Evolutionary conservation across 2,797 vertebrate species (phyloP).

Genomic region (Schizothorax lantsangensis): DNA sequence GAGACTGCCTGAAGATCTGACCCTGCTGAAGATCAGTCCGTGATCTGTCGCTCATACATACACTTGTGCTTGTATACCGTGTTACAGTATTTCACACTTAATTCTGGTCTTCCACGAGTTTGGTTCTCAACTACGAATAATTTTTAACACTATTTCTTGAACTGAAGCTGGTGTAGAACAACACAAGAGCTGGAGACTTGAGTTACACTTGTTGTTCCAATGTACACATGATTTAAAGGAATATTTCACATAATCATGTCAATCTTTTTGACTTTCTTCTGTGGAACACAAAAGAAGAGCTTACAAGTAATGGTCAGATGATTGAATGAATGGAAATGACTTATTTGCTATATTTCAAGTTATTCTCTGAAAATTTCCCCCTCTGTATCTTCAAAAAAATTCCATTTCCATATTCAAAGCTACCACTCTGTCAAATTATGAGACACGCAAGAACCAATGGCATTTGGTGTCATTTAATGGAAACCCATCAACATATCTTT

Average conservation of each 20-base stretch:
- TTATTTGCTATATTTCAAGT: not conserved
- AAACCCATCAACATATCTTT: not conserved
- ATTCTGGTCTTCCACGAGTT: conserved; percentile 18
- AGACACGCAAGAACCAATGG: not conserved
- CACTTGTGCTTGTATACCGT: not conserved
- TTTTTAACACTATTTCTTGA: not conserved
- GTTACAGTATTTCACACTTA: conserved; percentile 14
- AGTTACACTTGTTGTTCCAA: conserved; percentile 11
- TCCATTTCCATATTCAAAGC: not conserved
- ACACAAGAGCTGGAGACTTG: not conserved
- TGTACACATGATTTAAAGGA: not conserved
- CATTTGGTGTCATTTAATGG: not conserved
- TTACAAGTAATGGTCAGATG: not conserved
- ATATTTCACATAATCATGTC: not conserved
- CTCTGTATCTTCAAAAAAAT: too few species aligned
- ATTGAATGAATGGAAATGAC: not conserved
- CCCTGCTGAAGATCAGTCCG: conserved; percentile 32
- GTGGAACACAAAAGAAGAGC: not conserved
- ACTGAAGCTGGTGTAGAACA: not conserved
- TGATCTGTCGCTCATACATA: not conserved
- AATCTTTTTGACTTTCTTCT: not conserved
- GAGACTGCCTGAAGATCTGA: conserved; percentile 9
- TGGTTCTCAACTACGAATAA: not conserved
- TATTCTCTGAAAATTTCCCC: not conserved
- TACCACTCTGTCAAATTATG: not conserved